Conservation (phyloP, 2,888 invertebrate species). For the Microlaimidae sp. region DNA sequence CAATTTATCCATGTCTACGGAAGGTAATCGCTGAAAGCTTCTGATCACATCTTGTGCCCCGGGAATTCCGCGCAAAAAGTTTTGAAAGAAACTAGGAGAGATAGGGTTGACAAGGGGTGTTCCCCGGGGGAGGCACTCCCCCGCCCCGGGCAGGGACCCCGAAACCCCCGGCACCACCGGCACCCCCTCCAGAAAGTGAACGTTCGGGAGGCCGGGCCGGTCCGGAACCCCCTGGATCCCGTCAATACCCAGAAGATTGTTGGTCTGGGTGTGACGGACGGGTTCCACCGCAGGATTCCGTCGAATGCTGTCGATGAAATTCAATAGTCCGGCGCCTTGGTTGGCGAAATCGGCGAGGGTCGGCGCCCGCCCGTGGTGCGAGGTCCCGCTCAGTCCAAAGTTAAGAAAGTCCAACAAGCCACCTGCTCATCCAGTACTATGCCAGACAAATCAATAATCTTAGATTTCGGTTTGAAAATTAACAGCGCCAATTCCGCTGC, state of each 20-base stretch:
- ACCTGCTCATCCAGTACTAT: not conserved
- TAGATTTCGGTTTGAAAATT: too few species aligned
- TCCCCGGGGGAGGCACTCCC: conserved; percentile 23
- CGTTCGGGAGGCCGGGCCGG: conserved; percentile 16
- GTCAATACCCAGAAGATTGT: not conserved
- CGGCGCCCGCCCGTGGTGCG: not conserved
- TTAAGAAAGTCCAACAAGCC: not conserved
- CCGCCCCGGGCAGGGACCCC: conserved; percentile 24
- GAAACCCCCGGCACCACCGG: conserved; percentile 24
- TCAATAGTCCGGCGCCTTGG: conserved; percentile 10
- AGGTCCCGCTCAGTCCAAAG: not conserved
- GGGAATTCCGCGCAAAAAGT: conserved; percentile 24
- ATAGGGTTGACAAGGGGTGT: conserved; percentile 18
- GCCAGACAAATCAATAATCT: too few species aligned
- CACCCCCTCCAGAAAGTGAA: conserved; percentile 22
- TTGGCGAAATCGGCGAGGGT: not conserved
- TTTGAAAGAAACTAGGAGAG: conserved; percentile 24
- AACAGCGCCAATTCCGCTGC: too few species aligned
- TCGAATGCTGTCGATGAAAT: conserved; percentile 3
- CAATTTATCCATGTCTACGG: conserved; percentile 19
- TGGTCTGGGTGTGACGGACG: not conserved
- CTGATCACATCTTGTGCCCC: conserved; percentile 25
- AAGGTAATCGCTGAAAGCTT: conserved; percentile 21
- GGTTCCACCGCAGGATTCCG: not conserved
- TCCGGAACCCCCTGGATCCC: not conserved